Evolutionary conservation across 2,797 vertebrate species (phyloP).

Genomic region (Helarctos malayanus): DNA sequence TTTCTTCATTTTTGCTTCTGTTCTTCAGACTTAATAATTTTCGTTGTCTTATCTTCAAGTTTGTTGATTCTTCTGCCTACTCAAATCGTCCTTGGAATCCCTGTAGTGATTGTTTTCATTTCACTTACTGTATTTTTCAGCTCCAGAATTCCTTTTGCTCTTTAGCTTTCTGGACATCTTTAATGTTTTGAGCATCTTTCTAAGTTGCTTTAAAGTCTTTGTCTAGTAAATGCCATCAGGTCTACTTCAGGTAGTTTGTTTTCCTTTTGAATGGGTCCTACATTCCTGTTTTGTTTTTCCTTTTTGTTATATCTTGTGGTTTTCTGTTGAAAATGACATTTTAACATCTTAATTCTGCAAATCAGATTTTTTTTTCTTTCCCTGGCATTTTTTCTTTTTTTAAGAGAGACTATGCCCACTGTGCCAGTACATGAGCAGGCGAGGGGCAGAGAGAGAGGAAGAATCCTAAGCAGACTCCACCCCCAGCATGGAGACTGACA

Average conservation of each 20-base stretch:
- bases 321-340: not conserved
- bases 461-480: not conserved
- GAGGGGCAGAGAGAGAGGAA: not conserved
- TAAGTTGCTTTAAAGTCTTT: not conserved
- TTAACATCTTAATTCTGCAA: not conserved
- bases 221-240: not conserved
- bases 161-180: not conserved
- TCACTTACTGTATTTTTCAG: not conserved
- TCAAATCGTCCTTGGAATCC: not conserved
- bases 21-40: not conserved
- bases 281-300: not conserved
- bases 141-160: not conserved
- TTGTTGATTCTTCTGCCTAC: not conserved
- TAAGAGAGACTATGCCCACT: not conserved
- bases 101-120: not conserved
- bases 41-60: not conserved
- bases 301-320: not conserved
- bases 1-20: not conserved
- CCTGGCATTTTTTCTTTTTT: not conserved
- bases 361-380: not conserved
- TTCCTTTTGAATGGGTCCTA: not conserved
- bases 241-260: not conserved
- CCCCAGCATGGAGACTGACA: not conserved
- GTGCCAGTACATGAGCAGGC: not conserved
- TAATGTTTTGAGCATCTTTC: not conserved